Evolutionary conservation across 2,888 invertebrate genomes (phyloP).

Genomic region (Hirtodrosophila histrioides): DNA sequence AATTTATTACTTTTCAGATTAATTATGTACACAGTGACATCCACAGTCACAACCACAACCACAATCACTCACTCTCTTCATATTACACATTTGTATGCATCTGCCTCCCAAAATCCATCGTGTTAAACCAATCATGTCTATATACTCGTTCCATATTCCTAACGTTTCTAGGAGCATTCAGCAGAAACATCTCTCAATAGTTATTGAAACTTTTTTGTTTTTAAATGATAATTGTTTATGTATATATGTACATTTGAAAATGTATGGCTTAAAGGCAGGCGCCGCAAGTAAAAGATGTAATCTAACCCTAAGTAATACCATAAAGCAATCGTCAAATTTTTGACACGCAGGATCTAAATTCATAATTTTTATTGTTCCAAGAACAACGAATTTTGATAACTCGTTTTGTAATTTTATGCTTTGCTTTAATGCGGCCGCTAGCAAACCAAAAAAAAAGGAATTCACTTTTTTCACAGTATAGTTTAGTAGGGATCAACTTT

Average conservation of each 20-base stretch:
- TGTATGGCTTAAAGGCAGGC: slow-evolving; percentile 10
- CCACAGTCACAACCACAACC: neutral
- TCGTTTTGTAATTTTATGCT: too few relatives aligned
- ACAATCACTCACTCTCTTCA: neutral
- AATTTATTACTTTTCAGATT: too few relatives aligned
- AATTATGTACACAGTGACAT: neutral
- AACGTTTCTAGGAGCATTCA: neutral
- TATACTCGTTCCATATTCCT: neutral
- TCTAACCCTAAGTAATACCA: neutral
- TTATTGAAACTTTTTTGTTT: slow-evolving; percentile 3
- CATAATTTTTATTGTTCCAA: slow-evolving; percentile 44
- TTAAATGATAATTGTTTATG: slow-evolving; percentile 28
- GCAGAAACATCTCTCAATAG: neutral
- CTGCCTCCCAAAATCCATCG: too few relatives aligned
- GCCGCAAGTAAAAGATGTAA: slow-evolving; percentile 17
- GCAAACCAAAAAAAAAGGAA: slow-evolving; percentile 23
- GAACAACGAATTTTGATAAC: slow-evolving; percentile 29
- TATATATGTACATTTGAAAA: slow-evolving; percentile 26
- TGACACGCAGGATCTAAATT: neutral
- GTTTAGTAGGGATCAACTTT: slow-evolving; percentile 17
- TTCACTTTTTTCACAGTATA: slow-evolving; percentile 25
- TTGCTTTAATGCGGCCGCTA: slow-evolving; percentile 28
- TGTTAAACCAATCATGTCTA: neutral
- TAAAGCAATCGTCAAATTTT: slow-evolving; percentile 20
- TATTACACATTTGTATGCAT: too few relatives aligned